Conservation (phyloP, 1,140 invertebrate species). For the Panulirus ornatus region DNA sequence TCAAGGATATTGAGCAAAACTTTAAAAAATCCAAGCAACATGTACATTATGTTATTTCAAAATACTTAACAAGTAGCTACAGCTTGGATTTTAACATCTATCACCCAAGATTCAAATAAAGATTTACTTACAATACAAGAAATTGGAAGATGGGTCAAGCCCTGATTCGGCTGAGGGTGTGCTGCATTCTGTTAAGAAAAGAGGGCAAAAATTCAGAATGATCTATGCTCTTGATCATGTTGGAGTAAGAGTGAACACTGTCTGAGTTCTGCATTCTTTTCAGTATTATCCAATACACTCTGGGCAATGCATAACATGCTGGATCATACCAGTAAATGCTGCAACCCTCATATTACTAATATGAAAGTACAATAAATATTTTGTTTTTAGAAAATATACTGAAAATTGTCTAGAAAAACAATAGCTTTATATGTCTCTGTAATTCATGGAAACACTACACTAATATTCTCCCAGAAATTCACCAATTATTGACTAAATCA, state of each 20-base stretch:
- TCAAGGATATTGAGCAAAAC: slow-evolving; percentile 36
- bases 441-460: neutral
- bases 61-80: slow-evolving; percentile 1
- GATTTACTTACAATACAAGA: neutral
- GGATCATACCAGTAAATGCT: no score
- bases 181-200: neutral
- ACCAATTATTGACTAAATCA: neutral
- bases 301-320: neutral
- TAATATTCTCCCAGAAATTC: neutral
- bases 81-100: neutral
- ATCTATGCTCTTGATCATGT: neutral
- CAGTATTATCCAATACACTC: neutral
- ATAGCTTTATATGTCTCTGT: neutral
- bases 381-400: neutral
- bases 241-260: neutral
- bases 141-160: neutral
- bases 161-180: neutral
- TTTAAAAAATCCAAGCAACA: slow-evolving; percentile 5
- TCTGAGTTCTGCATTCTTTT: neutral
- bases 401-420: neutral
- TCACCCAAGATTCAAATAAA: neutral
- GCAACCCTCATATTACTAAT: neutral
- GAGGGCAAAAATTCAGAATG: no score
- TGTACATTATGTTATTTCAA: neutral
- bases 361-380: neutral